Evolutionary conservation across 2,797 vertebrate genomes (phyloP).

Genomic region (Naso thynnoides): DNA sequence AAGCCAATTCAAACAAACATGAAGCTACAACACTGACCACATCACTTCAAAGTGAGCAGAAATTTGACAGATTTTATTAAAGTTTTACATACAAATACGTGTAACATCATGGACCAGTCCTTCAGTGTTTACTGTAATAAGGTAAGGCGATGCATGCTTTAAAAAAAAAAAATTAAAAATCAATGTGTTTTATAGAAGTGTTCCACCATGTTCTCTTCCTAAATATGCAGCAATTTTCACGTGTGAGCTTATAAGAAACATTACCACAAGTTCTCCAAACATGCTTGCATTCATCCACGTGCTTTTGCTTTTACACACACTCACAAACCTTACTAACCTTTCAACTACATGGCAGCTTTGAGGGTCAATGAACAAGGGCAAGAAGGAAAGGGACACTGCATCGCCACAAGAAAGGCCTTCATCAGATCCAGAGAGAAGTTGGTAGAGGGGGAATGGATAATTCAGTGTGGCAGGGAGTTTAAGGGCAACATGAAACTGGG

Average conservation of each 20-base stretch:
- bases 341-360: no score
- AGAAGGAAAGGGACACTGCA: neutral
- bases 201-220: neutral
- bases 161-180: no score
- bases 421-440: no score
- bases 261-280: no score
- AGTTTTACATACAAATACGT: neutral
- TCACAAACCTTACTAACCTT: no score
- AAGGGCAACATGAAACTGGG: constrained; percentile 8
- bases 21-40: neutral
- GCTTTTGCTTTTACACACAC: no score
- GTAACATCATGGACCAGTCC: neutral
- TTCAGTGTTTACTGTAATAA: neutral
- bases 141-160: neutral
- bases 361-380: no score
- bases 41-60: no score
- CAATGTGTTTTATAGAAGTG: no score
- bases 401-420: no score
- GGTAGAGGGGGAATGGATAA: neutral
- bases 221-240: neutral
- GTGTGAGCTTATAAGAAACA: neutral
- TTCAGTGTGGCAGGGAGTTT: neutral
- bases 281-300: no score
- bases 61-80: no score
- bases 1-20: constrained; percentile 21